Base-by-base conservation (phyloP, 2,797 vertebrate genomes). In the Dallia pectoralis region DNA sequence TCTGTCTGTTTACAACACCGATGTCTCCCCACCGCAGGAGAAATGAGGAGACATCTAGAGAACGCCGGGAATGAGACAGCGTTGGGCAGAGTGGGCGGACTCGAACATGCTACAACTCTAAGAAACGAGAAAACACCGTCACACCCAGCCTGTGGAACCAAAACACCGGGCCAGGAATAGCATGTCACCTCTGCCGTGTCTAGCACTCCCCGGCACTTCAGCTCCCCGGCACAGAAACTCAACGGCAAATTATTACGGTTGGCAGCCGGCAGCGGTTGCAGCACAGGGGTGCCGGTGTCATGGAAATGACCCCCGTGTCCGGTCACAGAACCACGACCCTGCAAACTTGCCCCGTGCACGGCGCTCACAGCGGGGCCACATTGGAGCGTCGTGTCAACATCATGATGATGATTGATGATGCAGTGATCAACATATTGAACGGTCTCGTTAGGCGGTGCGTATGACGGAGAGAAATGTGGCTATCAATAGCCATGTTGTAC, bases 1-100 rank as follows among this genome's bases (percentile, higher is more conserved):
- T 81, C 71, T 74, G 77, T 82, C 79, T 76, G 19, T 76, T 40
- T 77, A 73, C 15, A 11, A 29, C 33, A 73, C 32, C 73, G 22
- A 64, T 72, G 79, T 71, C 29, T 32, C 47, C 2, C 36, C 2
- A 40, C 19, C 56, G 49, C 27, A 47, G 22, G 3, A 47, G 6
- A 16, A n/a, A 19, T 56, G n/a, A 22, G n/a, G 51, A 53, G 7
- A 53, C 19, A 53, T 2, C 3, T 19, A 56, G 51, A 56, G 64
- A 73, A 27, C 16, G 48, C n/a, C 59, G 2, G 44, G 11, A 70
- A 9, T 27, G 27, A 70, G 27, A 63, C 11, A 59, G 18, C 49
- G 2, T 11, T 19, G 71, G 16, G 76, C 64, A 70, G 4, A n/a
- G 64, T 64, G 4, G 47, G 36, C 25, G 36, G 15, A 18, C 33